Percentiles rank a stretch among this genome's conserved stretches.
phyloP scores from a whole-genome alignment of 1,140 invertebrate species.

The Fopius arisanus region DNA sequence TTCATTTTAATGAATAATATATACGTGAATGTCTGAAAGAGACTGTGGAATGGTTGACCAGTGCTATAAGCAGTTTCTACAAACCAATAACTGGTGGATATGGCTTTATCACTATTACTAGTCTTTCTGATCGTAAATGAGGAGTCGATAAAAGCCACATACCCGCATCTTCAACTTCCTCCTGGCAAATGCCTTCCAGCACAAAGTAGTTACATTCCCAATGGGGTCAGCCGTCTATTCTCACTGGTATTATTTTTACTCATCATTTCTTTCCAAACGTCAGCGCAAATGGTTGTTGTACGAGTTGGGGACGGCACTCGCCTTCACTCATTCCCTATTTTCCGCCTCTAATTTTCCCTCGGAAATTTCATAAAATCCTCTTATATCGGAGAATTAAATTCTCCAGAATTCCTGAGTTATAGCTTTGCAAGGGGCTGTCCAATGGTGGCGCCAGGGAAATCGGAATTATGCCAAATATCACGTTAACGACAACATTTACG shows the following conservation, averaged over 20 bases:
- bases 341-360: too few relatives aligned
- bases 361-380: too few relatives aligned
- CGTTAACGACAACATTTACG: too few relatives aligned
- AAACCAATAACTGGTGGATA: not conserved
- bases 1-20: slow-evolving; percentile 2
- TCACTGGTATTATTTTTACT: not conserved
- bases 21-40: not conserved
- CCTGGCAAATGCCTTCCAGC: not conserved
- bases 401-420: too few relatives aligned
- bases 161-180: not conserved
- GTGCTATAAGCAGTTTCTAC: not conserved
- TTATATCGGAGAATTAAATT: too few relatives aligned
- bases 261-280: not conserved
- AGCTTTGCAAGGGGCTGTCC: too few relatives aligned
- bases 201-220: slow-evolving; percentile 10
- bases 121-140: not conserved
- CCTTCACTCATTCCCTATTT: too few relatives aligned
- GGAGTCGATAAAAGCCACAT: not conserved
- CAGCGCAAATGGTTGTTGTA: too few relatives aligned
- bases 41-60: not conserved
- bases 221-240: slow-evolving; percentile 7
- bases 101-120: not conserved
- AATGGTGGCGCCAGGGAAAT: too few relatives aligned
- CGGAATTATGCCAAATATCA: too few relatives aligned
- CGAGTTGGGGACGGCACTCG: too few relatives aligned